phyloP scores from a whole-genome alignment of 2,797 vertebrate species.

The Thaleichthys pacificus region DNA sequence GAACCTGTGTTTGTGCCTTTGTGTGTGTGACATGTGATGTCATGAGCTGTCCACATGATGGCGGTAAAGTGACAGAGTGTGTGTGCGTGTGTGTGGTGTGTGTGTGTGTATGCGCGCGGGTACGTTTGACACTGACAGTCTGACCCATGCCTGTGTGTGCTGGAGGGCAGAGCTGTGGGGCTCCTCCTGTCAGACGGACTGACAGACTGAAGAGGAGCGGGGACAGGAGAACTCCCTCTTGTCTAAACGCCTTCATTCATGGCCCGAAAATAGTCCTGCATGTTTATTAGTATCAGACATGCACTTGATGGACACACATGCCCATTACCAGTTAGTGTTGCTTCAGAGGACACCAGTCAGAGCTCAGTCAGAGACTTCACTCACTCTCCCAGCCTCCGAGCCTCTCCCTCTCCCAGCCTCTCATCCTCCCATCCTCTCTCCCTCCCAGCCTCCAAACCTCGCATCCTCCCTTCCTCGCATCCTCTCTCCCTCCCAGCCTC shows the following conservation, averaged over 20 bases:
- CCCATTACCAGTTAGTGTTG: conserved; percentile 81
- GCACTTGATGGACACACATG: conserved; percentile 73
- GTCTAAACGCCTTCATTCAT: conserved; percentile 61
- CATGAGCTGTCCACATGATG: conserved; percentile 55
- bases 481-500: background rate
- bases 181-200: conserved; percentile 78
- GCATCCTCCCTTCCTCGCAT: background rate
- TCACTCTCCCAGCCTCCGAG: background rate
- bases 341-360: conserved; percentile 73
- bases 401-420: background rate
- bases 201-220: conserved; percentile 80
- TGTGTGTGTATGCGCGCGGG: background rate
- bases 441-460: no score
- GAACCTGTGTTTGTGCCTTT: background rate
- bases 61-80: conserved; percentile 46
- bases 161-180: conserved; percentile 68
- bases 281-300: conserved; percentile 77
- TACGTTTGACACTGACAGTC: conserved; percentile 50
- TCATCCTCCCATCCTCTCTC: background rate
- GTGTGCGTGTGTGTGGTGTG: background rate
- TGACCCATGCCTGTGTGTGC: conserved; percentile 60
- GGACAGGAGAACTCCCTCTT: conserved; percentile 73
- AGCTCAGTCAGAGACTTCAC: conserved; percentile 61
- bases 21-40: conserved; percentile 6
- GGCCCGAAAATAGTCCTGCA: conserved; percentile 71